Base-by-base conservation (phyloP, 2,888 invertebrate species). In the Ptychoptera contaminata region DNA sequence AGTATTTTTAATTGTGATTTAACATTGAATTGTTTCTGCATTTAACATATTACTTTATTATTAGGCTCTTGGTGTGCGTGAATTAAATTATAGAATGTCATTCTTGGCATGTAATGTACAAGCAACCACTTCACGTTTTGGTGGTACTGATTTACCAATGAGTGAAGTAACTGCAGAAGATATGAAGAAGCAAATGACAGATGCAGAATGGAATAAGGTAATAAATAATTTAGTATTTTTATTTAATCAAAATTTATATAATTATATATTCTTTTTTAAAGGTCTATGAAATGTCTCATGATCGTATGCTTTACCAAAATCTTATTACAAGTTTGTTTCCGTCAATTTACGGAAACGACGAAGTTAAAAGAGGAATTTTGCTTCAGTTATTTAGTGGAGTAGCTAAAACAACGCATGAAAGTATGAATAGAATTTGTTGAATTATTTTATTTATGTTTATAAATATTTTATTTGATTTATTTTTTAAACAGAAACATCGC, bases 381-480 rank as follows among this genome's bases (percentile, higher is more conserved):
- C 69, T 99, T 34, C 96, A 97, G 87, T 61, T 98, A 53, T 96
- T 98, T 62, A 92, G 98, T 5, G 98, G 98, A 0, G 96, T 99
- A 1, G 81, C 86, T 0, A 99, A 99, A 68, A 84, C 79, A 16
- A 96, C 97, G 0, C 68, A 77, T 31, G 96, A 97, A 70, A 80
- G 75, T 72, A 52, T 58, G 56, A 55, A 31, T 23, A 15, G 8
- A 39, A 39, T 11, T 23, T 31, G 30, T 6, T 30, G 31, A 37
- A n/a, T 15, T 11, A 16, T n/a, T 42, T 35, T 34, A n/a, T 30
- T 36, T 40, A 35, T 31, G 10, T 45, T 35, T 15, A 31, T 35
- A n/a, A n/a, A 34, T 40, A 15, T 43, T 39, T 45, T 40, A 16
- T 40, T 32, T 46, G 2, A 35, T 15, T 31, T 30, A 32, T 45